Conservation (phyloP, 2,113 vertebrate species). For the Xiphophorus couchianus region DNA sequence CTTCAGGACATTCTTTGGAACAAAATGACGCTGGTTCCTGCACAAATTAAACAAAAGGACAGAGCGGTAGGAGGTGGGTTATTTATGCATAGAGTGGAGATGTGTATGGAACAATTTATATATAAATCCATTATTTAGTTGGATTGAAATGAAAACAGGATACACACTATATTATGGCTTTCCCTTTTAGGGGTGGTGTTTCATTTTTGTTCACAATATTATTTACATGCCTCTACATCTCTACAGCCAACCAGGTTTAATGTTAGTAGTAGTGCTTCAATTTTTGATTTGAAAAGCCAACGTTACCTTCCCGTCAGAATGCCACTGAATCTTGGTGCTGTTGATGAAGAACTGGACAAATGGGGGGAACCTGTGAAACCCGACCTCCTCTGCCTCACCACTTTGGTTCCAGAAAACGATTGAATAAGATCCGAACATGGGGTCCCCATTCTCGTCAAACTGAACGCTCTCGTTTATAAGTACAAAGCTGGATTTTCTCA, state of each 20-base stretch:
- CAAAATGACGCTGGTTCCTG: constrained; percentile 61
- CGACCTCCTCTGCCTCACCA: constrained; percentile 67
- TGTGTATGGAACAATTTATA: too few species aligned
- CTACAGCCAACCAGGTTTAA: too few species aligned
- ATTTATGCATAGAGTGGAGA: background rate
- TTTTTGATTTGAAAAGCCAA: too few species aligned
- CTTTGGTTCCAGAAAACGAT: constrained; percentile 82
- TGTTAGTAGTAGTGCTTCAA: too few species aligned
- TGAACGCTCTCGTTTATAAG: constrained; percentile 73
- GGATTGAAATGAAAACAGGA: too few species aligned
- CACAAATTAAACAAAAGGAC: background rate
- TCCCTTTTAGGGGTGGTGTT: background rate
- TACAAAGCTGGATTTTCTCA: constrained; percentile 81
- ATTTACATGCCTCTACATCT: too few species aligned
- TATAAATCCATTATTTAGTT: background rate
- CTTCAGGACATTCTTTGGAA: constrained; percentile 41
- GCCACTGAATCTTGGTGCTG: constrained; percentile 77
- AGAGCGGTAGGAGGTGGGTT: background rate
- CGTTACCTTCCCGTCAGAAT: constrained; percentile 53
- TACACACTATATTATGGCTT: too few species aligned
- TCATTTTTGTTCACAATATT: background rate
- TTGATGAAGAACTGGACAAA: constrained; percentile 68
- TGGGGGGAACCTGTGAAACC: constrained; percentile 69
- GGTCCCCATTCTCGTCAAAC: constrained; percentile 81
- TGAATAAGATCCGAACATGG: constrained; percentile 70